phyloP scores from a whole-genome alignment of 1,140 invertebrate genomes.

The Drosophila kepulauana region DNA sequence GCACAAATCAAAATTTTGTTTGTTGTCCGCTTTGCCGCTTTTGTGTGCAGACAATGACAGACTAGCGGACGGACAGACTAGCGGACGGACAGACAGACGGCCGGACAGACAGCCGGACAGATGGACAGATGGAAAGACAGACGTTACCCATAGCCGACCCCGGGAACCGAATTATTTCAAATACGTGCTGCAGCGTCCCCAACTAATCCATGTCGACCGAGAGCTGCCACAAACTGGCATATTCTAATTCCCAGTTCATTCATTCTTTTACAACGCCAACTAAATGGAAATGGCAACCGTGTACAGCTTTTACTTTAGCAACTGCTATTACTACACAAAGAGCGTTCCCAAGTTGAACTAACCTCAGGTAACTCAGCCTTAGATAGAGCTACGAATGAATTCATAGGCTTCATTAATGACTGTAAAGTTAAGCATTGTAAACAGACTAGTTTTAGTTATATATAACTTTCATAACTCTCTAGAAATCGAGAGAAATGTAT shows the following conservation, averaged over 20 bases:
- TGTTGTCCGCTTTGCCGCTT: slow-evolving; percentile 49
- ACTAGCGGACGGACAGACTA: not conserved
- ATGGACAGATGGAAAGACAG: slow-evolving; percentile 7
- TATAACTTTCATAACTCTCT: no score
- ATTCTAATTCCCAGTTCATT: slow-evolving; percentile 12
- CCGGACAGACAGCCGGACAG: slow-evolving; percentile 8
- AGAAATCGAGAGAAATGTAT: no score
- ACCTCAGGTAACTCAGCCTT: not conserved
- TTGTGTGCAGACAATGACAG: slow-evolving; percentile 51
- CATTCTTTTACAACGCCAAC: not conserved
- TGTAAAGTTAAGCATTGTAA: not conserved
- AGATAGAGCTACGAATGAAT: not conserved
- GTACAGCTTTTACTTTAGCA: slow-evolving; percentile 5
- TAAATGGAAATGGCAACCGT: not conserved
- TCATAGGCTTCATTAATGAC: not conserved
- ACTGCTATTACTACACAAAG: not conserved
- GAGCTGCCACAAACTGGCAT: slow-evolving; percentile 35
- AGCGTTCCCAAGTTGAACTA: not conserved
- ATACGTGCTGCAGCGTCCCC: slow-evolving; percentile 2
- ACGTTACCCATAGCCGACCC: not conserved
- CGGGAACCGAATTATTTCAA: slow-evolving; percentile 33
- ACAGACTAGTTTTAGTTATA: no score
- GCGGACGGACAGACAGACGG: not conserved
- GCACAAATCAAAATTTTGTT: slow-evolving; percentile 71
- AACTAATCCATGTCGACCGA: slow-evolving; percentile 13